Evolutionary conservation across 2,113 vertebrate genomes (phyloP).

Genomic region (Melozone crissalis): DNA sequence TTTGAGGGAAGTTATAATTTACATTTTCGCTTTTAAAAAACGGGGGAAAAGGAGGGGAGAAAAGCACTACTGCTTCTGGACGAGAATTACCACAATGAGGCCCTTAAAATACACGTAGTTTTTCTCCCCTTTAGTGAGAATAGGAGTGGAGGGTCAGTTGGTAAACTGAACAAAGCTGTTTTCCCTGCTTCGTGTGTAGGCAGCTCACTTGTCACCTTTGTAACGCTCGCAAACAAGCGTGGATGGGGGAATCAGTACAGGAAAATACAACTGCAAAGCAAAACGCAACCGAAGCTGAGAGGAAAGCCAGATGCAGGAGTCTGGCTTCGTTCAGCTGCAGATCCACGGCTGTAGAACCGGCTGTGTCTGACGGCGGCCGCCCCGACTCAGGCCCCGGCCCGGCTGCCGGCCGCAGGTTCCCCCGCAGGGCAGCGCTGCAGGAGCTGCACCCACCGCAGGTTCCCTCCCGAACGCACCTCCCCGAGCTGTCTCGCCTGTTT

Average conservation of each 20-base stretch:
- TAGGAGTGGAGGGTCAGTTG: neutral
- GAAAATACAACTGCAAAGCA: neutral
- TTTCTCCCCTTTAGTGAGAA: neutral
- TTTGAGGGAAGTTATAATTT: neutral
- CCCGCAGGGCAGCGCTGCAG: neutral
- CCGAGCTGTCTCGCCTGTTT: conserved; percentile 5
- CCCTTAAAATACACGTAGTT: neutral
- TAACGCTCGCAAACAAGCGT: neutral
- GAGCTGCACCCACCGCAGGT: neutral
- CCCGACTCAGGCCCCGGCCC: neutral
- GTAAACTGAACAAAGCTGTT: neutral
- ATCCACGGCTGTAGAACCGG: neutral
- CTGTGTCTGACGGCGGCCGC: neutral
- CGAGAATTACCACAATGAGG: neutral
- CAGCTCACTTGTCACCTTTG: neutral
- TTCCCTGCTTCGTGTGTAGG: neutral
- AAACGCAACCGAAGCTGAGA: neutral
- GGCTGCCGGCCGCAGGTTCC: neutral
- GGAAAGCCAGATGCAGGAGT: neutral
- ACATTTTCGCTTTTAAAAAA: neutral
- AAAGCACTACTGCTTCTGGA: neutral
- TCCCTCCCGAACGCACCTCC: neutral
- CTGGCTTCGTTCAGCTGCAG: neutral
- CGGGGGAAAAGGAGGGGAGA: accelerated
- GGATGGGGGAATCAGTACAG: neutral